Evolutionary conservation across 2,888 invertebrate genomes (phyloP), one percentile per base, ranked within the genome.

Genomic region (Mamestra brassicae): DNA sequence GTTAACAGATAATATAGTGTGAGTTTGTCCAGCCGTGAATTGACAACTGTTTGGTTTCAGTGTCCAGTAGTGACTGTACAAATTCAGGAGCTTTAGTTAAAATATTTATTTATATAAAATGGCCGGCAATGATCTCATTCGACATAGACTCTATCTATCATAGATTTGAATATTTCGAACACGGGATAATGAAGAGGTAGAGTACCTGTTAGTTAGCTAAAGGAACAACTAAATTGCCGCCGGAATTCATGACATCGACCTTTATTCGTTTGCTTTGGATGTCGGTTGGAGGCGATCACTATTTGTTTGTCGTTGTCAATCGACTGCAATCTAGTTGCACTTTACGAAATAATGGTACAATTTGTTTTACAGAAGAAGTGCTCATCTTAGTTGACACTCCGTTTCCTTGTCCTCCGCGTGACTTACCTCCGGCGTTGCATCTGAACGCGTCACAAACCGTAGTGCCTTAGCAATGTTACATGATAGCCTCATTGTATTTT

Each of bases 121-220:
- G 88, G 87, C 90, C 89, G 89, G 87, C 84, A 88, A 88, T 93
- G 94, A 94, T 94, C 94, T 94, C 94, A 94, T 89, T 89, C 87
- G 74, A 80, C 74, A 79, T 85, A 85, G 76, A 87, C 80, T 26
- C 26, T 26, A 26, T 26, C 26, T 85, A 87, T 80, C 78, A 77
- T 81, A 87, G 69, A 85, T 68, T 74, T 67, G 71, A 87, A 81
- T 78, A 80, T 80, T 83, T 66, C 15, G 26, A 67, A 38, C 69
- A 52, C 62, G n/a, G 66, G 58, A 52, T 64, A 45, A 38, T 57
- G 36, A 50, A 63, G 17, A 50, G 17, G 34, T 61, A 54, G 55
- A 69, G 69, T 45, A 67, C 45, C 71, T 62, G 54, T 36, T 45
- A 15, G 50, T 52, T 13, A 34, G 34, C 45, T 38, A 15, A 38